Evolutionary conservation across 2,888 invertebrate species (phyloP).

Genomic region (Aplocera efformata): DNA sequence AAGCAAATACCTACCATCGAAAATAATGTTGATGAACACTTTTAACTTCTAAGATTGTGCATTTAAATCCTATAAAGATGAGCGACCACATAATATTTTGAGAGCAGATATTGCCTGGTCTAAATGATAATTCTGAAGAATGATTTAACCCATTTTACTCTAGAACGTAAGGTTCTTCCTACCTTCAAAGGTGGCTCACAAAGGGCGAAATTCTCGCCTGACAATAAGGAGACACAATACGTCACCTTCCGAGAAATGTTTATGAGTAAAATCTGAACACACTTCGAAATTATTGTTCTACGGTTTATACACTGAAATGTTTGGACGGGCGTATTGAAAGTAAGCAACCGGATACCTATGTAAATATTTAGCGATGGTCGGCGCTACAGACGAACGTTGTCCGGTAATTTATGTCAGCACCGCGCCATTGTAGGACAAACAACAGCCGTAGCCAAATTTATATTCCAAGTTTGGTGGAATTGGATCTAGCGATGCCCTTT

Average conservation of each 20-base stretch:
- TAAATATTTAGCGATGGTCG: conserved; percentile 59
- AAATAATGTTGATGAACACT: too few relatives aligned
- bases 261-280: conserved; percentile 6
- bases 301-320: conserved; percentile 1
- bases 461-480: conserved; percentile 61
- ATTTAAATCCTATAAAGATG: too few relatives aligned
- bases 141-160: conserved; percentile 55
- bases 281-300: background rate
- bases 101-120: too few relatives aligned
- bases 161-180: conserved; percentile 61
- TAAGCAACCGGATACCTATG: conserved; percentile 37
- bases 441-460: conserved; percentile 61
- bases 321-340: conserved; percentile 5
- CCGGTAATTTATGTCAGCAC: conserved; percentile 67
- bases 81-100: too few relatives aligned
- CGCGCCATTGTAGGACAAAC: conserved; percentile 64
- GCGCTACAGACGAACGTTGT: conserved; percentile 58
- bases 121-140: conserved; percentile 47
- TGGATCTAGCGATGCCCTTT: conserved; percentile 24
- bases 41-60: too few relatives aligned
- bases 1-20: too few relatives aligned
- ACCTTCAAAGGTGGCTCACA: conserved; percentile 52
- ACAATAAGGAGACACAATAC: conserved; percentile 49
- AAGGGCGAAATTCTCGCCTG: conserved; percentile 51
- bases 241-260: conserved; percentile 37